Percentiles rank a stretch among this genome's conserved stretches.
phyloP scores from a whole-genome alignment of 1,140 invertebrate species.

The Protaetia brevitarsis region DNA sequence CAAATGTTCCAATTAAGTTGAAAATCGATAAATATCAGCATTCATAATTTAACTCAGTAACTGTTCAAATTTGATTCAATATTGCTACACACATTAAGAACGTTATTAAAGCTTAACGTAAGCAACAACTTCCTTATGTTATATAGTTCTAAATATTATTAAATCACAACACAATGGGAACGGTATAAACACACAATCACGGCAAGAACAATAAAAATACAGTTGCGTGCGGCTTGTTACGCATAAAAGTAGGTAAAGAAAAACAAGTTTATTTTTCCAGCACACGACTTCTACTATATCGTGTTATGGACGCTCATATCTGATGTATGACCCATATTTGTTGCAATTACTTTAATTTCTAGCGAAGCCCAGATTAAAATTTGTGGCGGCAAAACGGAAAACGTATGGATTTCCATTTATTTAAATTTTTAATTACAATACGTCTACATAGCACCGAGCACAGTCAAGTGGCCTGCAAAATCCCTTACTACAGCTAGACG shows the following conservation, averaged over 20 bases:
- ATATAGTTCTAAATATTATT: neutral
- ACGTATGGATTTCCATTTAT: slow-evolving; percentile 1
- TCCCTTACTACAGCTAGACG: neutral
- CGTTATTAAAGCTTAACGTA: too few relatives aligned
- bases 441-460: neutral
- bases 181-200: neutral
- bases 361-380: neutral
- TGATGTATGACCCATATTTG: slow-evolving; percentile 12
- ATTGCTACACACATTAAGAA: too few relatives aligned
- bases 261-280: slow-evolving; percentile 1
- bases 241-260: neutral
- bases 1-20: too few relatives aligned
- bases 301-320: neutral
- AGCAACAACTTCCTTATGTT: too few relatives aligned
- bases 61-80: too few relatives aligned
- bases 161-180: neutral
- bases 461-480: neutral
- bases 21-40: too few relatives aligned
- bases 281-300: neutral
- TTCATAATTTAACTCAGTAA: too few relatives aligned
- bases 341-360: slow-evolving; percentile 13
- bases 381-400: neutral
- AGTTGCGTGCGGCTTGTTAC: neutral
- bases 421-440: slow-evolving; percentile 6
- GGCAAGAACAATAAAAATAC: neutral